Base-by-base conservation (phyloP, 2,888 invertebrate genomes). In the Amphipoea oculea region DNA sequence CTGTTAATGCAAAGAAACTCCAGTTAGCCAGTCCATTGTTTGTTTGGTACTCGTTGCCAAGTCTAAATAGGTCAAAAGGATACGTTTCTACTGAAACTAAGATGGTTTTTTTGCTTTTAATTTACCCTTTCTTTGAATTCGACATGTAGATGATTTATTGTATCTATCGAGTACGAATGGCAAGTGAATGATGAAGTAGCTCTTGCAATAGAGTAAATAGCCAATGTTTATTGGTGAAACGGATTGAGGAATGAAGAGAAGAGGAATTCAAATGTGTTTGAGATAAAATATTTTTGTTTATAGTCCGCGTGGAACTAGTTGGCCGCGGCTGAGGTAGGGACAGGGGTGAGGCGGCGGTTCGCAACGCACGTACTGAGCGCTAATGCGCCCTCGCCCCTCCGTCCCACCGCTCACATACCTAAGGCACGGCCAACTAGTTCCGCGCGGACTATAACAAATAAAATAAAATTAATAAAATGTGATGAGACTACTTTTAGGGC, bases 121-220 rank as follows among this genome's bases (percentile, higher is more conserved):
- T 87, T 57, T 20, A 79, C 89, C 82, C 86, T 84, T 88, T 91
- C 83, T 85, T 88, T 89, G 79, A 81, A 87, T 86, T 85, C 75
- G 89, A 86, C 88, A 83, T 70, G 70, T 54, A 17, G 42, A 89
- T 92, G 91, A 91, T 92, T 90, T 90, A 92, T 90, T 86, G 79
- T 84, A 79, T 78, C 60, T 80, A 79, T 79, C 51, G 75, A 83
- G 78, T 86, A 71, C 74, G 40, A 75, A 73, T 69, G n/a, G 42
- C 66, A 54, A 84, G 69, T 75, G 73, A 86, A 73, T 78, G 76
- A 81, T 82, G 62, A 75, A 60, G 62, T 7, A 71, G 23, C 40
- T 77, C 66, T 81, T 82, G 78, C 78, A 76, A 69, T 57, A 67
- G 2, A 65, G n/a, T 67, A 66, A 57, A 63, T 70, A 62, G 20